These are phyloP conservation scores for Trachurus trachurus DNA, from an alignment of 2,797 vertebrate genomes.

Conservation along the genomic window DNA sequence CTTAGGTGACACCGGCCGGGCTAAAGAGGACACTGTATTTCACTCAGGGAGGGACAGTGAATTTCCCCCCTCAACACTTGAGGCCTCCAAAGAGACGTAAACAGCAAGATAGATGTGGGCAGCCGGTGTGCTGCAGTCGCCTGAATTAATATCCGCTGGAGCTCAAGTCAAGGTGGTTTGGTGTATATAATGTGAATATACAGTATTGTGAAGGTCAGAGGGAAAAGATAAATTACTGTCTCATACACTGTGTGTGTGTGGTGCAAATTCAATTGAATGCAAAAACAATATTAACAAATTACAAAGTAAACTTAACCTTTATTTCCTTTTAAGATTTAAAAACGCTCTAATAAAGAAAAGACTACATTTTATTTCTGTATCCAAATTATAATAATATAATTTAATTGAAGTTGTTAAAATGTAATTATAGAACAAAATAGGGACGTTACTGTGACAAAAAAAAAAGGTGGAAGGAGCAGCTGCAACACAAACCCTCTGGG, in stretches of 20 bases:
- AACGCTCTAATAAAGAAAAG: neutral
- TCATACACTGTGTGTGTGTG: neutral
- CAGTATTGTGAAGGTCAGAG: conserved; percentile 27
- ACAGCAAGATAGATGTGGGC: conserved; percentile 70
- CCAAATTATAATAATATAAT: conserved; percentile 5
- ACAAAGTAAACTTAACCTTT: too few relatives aligned
- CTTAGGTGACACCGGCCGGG: conserved; percentile 55
- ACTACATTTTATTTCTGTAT: conserved; percentile 7
- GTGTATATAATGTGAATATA: conserved; percentile 24
- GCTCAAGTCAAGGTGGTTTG: conserved; percentile 27
- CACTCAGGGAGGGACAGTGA: conserved; percentile 44
- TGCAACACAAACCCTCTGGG: neutral
- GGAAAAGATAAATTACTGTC: conserved; percentile 10
- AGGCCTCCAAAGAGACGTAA: conserved; percentile 63
- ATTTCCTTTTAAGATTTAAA: too few relatives aligned
- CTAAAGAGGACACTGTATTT: conserved; percentile 60
- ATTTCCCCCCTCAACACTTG: conserved; percentile 42
- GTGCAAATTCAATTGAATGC: neutral
- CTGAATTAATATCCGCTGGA: conserved; percentile 55
- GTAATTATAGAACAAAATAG: neutral
- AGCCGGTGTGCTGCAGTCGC: conserved; percentile 60
- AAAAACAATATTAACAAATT: conserved; percentile 1
- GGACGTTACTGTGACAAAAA: too few relatives aligned
- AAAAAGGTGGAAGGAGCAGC: neutral
- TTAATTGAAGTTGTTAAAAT: neutral